These are phyloP conservation scores for Peromyscus polionotus DNA, from an alignment of 2,113 vertebrate genomes.

Conservation along the genomic window DNA sequence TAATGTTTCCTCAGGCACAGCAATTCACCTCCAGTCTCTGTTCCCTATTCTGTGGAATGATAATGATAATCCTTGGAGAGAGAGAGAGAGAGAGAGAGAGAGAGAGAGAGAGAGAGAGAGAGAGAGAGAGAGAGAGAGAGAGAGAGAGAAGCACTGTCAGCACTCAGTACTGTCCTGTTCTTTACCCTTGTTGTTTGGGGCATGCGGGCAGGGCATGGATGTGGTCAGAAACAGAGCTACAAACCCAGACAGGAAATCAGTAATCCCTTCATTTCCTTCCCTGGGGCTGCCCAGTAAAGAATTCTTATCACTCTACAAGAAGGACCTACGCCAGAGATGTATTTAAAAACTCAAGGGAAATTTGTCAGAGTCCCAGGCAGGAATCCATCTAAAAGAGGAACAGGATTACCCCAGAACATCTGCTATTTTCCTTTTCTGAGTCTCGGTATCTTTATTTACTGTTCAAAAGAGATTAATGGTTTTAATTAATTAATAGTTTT, in stretches of 20 bases:
- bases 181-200: not conserved
- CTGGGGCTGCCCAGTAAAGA: not conserved
- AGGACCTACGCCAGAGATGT: not conserved
- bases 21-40: not conserved
- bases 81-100: too few species aligned
- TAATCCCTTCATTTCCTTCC: not conserved
- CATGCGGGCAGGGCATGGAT: not conserved
- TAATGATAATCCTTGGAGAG: not conserved
- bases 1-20: not conserved
- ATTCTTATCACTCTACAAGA: not conserved
- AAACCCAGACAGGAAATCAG: conserved; percentile 9
- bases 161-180: not conserved
- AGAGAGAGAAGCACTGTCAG: not conserved
- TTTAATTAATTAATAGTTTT: not conserved
- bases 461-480: not conserved
- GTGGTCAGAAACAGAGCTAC: not conserved
- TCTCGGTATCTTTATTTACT: fast-evolving
- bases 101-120: too few species aligned
- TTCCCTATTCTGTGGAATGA: not conserved
- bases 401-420: not conserved
- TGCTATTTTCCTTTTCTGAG: too few species aligned
- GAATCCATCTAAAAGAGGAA: not conserved
- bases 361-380: not conserved
- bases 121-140: too few species aligned
- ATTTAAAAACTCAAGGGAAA: not conserved